Evolutionary conservation across 2,797 vertebrate genomes (phyloP), one percentile per base, ranked within the genome.

Genomic region (Rousettus madagascariensis): DNA sequence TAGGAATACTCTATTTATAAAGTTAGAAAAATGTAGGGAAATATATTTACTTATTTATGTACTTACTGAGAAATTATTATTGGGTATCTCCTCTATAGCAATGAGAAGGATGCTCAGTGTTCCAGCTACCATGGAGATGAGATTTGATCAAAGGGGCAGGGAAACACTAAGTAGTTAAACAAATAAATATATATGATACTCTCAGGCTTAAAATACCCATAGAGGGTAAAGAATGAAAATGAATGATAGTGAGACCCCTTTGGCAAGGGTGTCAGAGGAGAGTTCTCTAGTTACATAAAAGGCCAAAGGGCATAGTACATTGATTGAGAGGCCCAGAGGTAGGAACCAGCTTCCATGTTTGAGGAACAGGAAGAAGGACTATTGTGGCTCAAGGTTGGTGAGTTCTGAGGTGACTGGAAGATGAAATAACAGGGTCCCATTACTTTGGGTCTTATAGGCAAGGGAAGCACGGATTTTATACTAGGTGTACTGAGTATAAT

Each of bases 361-460:
- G 51, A 85, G 49, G 84, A 57, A 3, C 28, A 20, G 38, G 26
- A 38, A 12, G 84, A 89, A 85, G 51, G 66, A 46, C 43, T 33
- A 1, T 4, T 12, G 61, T 53, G 24, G 41, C 38, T 19, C 24
- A 15, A 46, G 61, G 10, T 26, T 28, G 49, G 55, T 41, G 63
- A 74, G 63, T 12, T 16, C 66, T 46, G 15, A 26, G 30, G 8
- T 41, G 65, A 53, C 26, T 22, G 19, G 55, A 53, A 46, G 30
- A 10, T 15, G 69, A 92, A 46, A 12, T 33, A 51, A 8, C 41
- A 26, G 63, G 41, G 49, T 55, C 46, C 38, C n/a, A 2, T 77
- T 36, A 5, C 0, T 0, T 43, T 1, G 12, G 24, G 3, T 77
- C 59, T 51, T 36, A 1, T 0, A 41, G 91, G 24, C 22, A 53